These are phyloP conservation scores for Corapipo altera DNA, from an alignment of 2,113 vertebrate species.

Conservation along the genomic window DNA sequence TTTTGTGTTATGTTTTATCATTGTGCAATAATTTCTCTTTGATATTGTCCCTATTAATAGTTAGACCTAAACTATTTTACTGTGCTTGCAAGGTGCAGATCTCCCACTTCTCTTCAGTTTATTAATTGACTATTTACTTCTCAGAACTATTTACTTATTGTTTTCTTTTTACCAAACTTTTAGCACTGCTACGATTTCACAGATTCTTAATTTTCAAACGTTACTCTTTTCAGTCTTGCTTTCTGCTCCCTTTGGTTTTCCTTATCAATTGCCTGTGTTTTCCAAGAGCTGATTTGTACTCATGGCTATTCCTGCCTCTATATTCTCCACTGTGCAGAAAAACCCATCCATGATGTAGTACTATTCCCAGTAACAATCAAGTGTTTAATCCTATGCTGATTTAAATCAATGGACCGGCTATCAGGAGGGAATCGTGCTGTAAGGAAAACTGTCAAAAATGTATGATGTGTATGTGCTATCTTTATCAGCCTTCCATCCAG, in stretches of 20 bases:
- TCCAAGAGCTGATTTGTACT: neutral
- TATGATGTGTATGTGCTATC: neutral
- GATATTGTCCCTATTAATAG: neutral
- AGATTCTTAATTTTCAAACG: neutral
- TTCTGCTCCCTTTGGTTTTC: neutral
- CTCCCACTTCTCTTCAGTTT: neutral
- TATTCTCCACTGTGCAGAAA: neutral
- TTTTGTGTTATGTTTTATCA: neutral
- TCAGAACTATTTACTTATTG: neutral
- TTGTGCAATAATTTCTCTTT: neutral
- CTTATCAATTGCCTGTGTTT: neutral
- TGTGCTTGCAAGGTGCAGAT: neutral
- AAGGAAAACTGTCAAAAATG: neutral
- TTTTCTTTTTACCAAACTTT: neutral
- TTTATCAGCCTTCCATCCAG: neutral
- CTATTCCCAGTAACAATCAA: neutral
- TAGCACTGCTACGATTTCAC: neutral
- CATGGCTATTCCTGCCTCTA: neutral
- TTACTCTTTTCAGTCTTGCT: neutral
- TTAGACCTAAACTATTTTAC: neutral
- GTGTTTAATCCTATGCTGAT: neutral
- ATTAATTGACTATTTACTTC: neutral
- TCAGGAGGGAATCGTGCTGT: neutral
- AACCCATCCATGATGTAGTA: neutral
- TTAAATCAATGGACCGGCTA: neutral